Percentiles rank a stretch among this genome's conserved stretches.
These are phyloP conservation scores for Chlorops oryzae DNA, from an alignment of 1,140 invertebrate species.

Conservation along the genomic window DNA sequence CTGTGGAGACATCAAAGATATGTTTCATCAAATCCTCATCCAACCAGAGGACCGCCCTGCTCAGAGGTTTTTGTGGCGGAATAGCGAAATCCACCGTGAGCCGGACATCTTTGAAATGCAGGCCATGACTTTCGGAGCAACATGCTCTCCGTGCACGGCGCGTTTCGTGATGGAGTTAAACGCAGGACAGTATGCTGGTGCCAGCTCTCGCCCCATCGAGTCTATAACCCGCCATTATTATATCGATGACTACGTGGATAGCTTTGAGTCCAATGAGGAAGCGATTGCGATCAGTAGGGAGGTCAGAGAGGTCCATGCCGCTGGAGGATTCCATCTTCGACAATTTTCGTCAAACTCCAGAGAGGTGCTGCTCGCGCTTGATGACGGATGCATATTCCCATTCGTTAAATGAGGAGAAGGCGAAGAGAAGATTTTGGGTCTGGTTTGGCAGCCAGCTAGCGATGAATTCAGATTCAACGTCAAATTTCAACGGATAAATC, in stretches of 20 bases:
- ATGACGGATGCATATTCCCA: too few species aligned
- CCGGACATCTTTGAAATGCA: slow-evolving; percentile 26
- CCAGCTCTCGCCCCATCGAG: slow-evolving; percentile 20
- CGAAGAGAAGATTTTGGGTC: too few species aligned
- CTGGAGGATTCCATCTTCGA: slow-evolving; percentile 21
- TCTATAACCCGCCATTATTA: slow-evolving; percentile 30
- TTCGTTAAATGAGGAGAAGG: too few species aligned
- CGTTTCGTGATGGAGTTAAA: slow-evolving; percentile 27
- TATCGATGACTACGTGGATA: too few species aligned
- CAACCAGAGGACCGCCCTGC: slow-evolving; percentile 21
- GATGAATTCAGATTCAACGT: too few species aligned
- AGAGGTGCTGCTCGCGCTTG: neutral
- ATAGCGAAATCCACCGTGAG: slow-evolving; percentile 19
- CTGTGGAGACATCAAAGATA: slow-evolving; percentile 22
- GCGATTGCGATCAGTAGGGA: slow-evolving; percentile 17
- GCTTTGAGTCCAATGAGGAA: slow-evolving; percentile 24
- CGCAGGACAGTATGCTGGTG: slow-evolving; percentile 13
- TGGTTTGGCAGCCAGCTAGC: too few species aligned
- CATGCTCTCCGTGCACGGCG: slow-evolving; percentile 27
- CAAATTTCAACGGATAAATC: too few species aligned
- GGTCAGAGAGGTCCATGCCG: slow-evolving; percentile 15
- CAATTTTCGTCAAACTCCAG: slow-evolving; percentile 29
- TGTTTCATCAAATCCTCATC: slow-evolving; percentile 35
- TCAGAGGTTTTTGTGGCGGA: slow-evolving; percentile 35
- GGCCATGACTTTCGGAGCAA: slow-evolving; percentile 32